phyloP scores from a whole-genome alignment of 1,140 invertebrate species.

The Reticulitermes speratus region DNA sequence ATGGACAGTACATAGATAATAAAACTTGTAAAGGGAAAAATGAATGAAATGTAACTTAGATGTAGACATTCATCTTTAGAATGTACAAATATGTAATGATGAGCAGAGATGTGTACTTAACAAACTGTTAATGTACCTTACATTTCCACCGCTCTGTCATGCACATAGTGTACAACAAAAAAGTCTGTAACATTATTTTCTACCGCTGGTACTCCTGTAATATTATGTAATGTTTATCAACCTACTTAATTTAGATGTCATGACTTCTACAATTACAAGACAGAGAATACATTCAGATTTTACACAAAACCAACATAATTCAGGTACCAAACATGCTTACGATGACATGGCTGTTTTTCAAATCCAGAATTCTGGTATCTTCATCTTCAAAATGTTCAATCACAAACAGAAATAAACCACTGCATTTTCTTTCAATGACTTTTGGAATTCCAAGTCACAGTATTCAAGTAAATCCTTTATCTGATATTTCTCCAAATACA shows the following conservation, averaged over 20 bases:
- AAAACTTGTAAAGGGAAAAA: not conserved
- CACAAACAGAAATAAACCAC: no score
- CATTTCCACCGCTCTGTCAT: not conserved
- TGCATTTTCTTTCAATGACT: no score
- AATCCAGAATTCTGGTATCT: not conserved
- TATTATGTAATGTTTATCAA: not conserved
- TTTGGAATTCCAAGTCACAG: no score
- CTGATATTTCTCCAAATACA: no score
- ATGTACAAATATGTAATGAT: not conserved
- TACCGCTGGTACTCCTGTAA: not conserved
- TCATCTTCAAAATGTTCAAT: not conserved
- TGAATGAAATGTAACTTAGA: not conserved
- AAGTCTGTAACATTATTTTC: not conserved
- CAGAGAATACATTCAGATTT: not conserved
- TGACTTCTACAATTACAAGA: not conserved
- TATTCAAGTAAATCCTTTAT: no score
- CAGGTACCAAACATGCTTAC: not conserved
- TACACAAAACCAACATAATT: not conserved
- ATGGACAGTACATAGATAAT: not conserved
- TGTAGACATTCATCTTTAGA: not conserved
- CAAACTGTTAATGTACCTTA: not conserved
- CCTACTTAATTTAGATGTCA: not conserved
- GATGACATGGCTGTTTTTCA: not conserved
- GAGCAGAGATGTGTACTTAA: not conserved
- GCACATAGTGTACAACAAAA: not conserved